These are phyloP conservation scores for Halocynthia aurantium DNA, from an alignment of 23 tunicate species.

Conservation along the genomic window DNA sequence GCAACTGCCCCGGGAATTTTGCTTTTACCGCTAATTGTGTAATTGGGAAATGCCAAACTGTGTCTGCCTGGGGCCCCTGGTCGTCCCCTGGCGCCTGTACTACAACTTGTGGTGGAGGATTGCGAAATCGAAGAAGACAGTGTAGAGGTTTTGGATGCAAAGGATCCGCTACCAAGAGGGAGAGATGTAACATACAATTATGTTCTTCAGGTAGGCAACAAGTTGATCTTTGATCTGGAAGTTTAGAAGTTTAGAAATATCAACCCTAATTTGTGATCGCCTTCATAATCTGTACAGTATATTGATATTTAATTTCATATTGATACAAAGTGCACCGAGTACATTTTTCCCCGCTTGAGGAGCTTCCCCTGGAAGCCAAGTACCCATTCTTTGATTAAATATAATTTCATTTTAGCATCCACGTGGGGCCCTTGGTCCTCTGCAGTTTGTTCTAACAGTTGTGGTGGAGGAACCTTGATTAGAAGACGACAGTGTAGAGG, in stretches of 20 bases:
- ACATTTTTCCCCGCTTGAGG: too few species aligned
- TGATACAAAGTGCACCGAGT: background rate
- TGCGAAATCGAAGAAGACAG: background rate
- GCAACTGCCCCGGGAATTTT: background rate
- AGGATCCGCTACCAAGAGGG: background rate
- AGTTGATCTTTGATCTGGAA: background rate
- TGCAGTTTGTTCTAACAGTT: too few species aligned
- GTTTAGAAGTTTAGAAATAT: too few species aligned
- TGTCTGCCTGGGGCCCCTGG: conserved; percentile 16
- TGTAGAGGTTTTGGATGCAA: background rate
- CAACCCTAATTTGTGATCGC: too few species aligned
- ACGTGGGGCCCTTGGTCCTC: too few species aligned
- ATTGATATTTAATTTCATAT: background rate
- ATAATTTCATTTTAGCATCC: too few species aligned
- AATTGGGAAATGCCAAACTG: background rate
- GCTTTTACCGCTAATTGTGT: background rate
- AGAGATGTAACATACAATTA: background rate
- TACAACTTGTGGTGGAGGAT: conserved; percentile 9
- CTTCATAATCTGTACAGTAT: background rate
- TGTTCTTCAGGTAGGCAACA: background rate
- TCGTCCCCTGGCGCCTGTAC: conserved; percentile 2
- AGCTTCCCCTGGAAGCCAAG: too few species aligned
- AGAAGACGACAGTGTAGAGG: conserved; percentile 4
- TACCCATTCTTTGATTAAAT: too few species aligned
- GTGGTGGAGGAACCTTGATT: too few species aligned